Base-by-base conservation (phyloP, 2,888 invertebrate genomes). In the Julus scandinavius region DNA sequence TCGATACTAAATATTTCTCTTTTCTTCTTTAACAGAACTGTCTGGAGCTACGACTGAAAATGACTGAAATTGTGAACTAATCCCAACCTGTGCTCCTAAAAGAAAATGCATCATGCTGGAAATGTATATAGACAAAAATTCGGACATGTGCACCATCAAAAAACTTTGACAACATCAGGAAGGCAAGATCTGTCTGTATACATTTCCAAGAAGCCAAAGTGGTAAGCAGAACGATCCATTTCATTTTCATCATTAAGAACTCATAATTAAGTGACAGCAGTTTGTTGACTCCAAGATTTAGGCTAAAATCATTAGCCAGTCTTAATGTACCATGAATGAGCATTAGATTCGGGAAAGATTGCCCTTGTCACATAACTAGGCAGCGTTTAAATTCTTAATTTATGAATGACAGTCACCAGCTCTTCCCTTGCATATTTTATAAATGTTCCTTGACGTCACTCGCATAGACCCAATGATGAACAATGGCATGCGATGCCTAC, bases 221-320 rank as follows among this genome's bases (percentile, higher is more conserved):
- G 58, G 58, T 58, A 58, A 58, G 58, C 15, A 4, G 15, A 58
- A 58, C 58, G 58, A 15, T 58, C 11, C 15, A 15, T 58, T 58
- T 58, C 58, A 58, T 15, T 58, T 58, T 58, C 58, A 58, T 58
- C 58, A 58, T 58, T 58, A 58, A 58, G 58, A 58, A 58, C 15
- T 11, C 15, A 17, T 58, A 58, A 58, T 4, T 17, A 17, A 58
- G 58, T 58, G 58, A 58, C 58, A 58, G 58, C 58, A 58, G 58
- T 58, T 58, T 58, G 15, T 58, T 58, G 58, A 58, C 58, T 58
- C 58, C 4, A 58, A 58, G 58, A 58, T 58, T 2, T 58, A 58
- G 58, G 58, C 58, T 58, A 58, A 58, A 58, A 11, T 58, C 58
- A 58, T 58, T 58, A 58, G 58, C 4, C 15, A 15, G 58, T 58